Percentiles rank a stretch among this genome's conserved stretches.
Evolutionary conservation across 2,797 vertebrate genomes (phyloP).

Genomic region (Protosalanx chinensis): DNA sequence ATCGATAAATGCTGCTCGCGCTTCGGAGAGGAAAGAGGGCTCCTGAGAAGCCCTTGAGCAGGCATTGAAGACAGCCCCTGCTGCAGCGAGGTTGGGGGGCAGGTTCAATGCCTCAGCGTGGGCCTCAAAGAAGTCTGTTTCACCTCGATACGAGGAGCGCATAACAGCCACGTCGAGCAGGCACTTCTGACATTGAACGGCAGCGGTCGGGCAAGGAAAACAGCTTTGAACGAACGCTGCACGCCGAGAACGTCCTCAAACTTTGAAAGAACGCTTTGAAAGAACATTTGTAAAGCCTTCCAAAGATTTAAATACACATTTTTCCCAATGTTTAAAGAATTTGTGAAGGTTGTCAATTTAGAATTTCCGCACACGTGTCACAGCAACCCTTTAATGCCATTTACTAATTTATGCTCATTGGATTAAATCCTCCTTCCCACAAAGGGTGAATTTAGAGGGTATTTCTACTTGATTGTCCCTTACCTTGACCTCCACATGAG

Average conservation of each 20-base stretch:
- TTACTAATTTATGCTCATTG: too few relatives aligned
- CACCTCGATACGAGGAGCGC: background rate
- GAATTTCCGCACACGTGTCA: background rate
- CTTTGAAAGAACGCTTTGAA: background rate
- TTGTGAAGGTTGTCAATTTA: background rate
- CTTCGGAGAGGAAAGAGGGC: too few relatives aligned
- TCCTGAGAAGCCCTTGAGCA: background rate
- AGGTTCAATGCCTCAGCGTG: background rate
- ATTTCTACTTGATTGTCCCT: constrained; percentile 15
- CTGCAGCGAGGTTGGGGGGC: too few relatives aligned
- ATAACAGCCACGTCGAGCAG: too few relatives aligned
- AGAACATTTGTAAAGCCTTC: background rate
- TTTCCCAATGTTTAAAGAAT: too few relatives aligned
- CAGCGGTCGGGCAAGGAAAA: background rate
- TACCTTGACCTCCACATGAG: constrained; percentile 97
- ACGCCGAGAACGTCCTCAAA: background rate
- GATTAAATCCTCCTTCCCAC: too few relatives aligned
- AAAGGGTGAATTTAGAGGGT: too few relatives aligned
- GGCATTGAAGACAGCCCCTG: background rate
- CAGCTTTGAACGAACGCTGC: background rate
- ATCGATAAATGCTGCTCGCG: background rate
- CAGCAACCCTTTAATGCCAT: background rate
- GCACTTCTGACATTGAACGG: background rate
- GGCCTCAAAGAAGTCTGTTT: background rate
- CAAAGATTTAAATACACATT: too few relatives aligned